Base-by-base conservation (phyloP, 1,140 invertebrate species). In the Aphelenchoides avenae region DNA sequence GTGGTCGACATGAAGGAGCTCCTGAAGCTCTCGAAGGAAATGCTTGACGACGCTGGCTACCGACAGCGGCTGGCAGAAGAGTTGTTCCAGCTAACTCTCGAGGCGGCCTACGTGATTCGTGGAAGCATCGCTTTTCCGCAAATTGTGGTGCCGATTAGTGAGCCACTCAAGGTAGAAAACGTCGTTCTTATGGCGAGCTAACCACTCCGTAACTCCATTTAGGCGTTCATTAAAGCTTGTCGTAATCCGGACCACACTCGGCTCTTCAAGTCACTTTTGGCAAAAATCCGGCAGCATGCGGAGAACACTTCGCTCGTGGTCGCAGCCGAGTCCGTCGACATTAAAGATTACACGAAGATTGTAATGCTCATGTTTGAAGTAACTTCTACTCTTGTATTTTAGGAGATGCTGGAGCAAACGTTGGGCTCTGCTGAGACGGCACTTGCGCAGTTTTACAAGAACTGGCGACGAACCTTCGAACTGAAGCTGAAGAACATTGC, bases 11-110 rank as follows among this genome's bases (percentile, higher is more conserved):
- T 64, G 5, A 37, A 60, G 33, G 24, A 58, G 15, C 37, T 60
- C 7, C 31, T 60, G 13, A 54, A 58, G 9, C 48, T 60, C 18
- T 60, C 57, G n/a, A 31, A 44, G 30, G 41, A 36, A 20, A 54
- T 61, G 20, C 30, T 60, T 6, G 41, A 60, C 13, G 57, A 60
- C 31, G 55, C 58, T 20, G 57, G 57, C 5, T 27, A 44, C 33
- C 60, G 57, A 9, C 20, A 20, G 5, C 29, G 33, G 20, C 51
- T 60, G 27, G 57, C 59, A 11, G 29, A 60, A 26, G 39, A 64
- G 22, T 43, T 60, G 5, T 60, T 34, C 29, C 18, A 24, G 13
- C 18, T 41, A 9, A 26, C 20, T 43, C 22, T 18, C 31, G 61
- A 61, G 22, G 39, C 39, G 29, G 3, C 37, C 4, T 36, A 53